Evolutionary conservation across 2,888 invertebrate species (phyloP), one percentile per base, ranked within the genome.

Genomic region (Hartigia nigra): DNA sequence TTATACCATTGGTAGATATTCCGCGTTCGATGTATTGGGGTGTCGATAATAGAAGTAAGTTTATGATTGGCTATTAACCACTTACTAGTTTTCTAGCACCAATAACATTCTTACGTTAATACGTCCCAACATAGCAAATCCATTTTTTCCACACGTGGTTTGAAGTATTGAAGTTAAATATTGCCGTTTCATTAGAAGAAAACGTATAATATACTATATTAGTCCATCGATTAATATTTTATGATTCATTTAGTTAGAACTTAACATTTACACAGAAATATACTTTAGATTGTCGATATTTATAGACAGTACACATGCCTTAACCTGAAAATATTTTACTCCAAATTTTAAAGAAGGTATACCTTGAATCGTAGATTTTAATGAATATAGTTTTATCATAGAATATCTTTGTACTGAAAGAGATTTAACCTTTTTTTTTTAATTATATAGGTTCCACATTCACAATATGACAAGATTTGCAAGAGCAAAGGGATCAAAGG

Each of bases 401-500:
- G 23, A 55, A 55, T 55, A 2, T 2, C 5, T 55, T 23, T 55
- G 23, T 23, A 55, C 23, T 55, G 9, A 55, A 55, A 55, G 23
- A 55, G 9, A 55, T 55, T 55, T 55, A 23, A 55, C 23, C 55
- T 9, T 55, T 55, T 14, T 23, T 55, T 23, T 55, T 23, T 9
- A n/a, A n/a, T 0, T 23, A 55, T 23, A 23, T 1, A 55, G 55
- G 23, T 23, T 55, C 23, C 5, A 55, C 23, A 2, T 31, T 72
- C 12, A 72, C 36, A 88, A 86, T 86, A 96, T 96, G 96, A 96
- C 96, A 9, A 92, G 96, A 84, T 96, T 95, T 92, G 95, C 96
- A 36, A 92, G 96, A 90, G 95, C 95, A 0, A 95, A 94, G 88
- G 96, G 96, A 69, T 95, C 96, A 0, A 96, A 96, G 91, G 92